These are phyloP conservation scores for Pseudomyrmex pallidus DNA, from an alignment of 1,140 invertebrate species.

Conservation along the genomic window DNA sequence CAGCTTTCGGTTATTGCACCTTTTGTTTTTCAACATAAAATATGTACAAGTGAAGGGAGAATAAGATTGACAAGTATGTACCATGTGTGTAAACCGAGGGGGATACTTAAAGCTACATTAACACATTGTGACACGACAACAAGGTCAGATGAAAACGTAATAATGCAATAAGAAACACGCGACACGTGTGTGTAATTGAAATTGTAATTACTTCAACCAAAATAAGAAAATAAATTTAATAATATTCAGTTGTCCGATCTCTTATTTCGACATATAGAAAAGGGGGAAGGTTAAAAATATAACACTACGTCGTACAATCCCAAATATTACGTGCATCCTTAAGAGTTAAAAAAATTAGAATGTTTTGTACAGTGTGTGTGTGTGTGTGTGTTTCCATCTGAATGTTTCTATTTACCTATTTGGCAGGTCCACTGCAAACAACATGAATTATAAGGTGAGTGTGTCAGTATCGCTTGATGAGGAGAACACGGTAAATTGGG, in stretches of 20 bases:
- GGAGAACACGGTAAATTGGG: slow-evolving; percentile 91
- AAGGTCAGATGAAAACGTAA: background rate
- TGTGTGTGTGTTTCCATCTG: background rate
- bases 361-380: background rate
- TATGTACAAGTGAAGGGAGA: slow-evolving; percentile 24
- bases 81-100: background rate
- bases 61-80: background rate
- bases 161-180: background rate
- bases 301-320: background rate
- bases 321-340: background rate
- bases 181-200: too few species aligned
- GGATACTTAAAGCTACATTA: background rate
- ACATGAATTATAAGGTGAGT: slow-evolving; percentile 92
- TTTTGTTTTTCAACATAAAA: background rate
- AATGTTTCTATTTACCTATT: slow-evolving; percentile 55
- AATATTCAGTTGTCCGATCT: too few species aligned
- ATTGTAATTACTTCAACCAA: too few species aligned
- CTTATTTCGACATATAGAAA: background rate
- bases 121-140: background rate
- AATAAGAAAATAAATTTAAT: too few species aligned
- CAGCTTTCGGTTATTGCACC: slow-evolving; percentile 20
- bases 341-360: background rate
- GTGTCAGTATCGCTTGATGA: slow-evolving; percentile 87
- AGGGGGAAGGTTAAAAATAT: background rate
- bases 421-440: slow-evolving; percentile 90